Conservation (phyloP, 2,797 vertebrate species). For the Sibirionetta formosa region DNA sequence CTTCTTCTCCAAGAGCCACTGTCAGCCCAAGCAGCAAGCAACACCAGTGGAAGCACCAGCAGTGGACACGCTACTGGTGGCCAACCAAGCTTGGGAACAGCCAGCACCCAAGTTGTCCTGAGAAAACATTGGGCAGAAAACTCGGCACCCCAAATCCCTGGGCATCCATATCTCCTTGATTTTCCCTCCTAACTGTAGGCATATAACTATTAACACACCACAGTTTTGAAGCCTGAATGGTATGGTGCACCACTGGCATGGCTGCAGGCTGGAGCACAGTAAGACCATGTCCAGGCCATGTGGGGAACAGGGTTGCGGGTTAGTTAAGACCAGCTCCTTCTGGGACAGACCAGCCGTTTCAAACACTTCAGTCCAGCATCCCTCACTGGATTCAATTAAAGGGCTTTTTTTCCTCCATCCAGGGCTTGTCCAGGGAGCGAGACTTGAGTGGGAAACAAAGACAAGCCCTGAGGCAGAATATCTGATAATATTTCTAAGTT, state of each 20-base stretch:
- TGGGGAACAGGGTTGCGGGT: background rate
- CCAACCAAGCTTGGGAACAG: background rate
- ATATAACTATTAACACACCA: background rate
- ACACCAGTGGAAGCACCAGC: background rate
- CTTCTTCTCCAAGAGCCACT: background rate
- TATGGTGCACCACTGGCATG: background rate
- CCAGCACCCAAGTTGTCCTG: background rate
- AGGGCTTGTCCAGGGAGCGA: background rate
- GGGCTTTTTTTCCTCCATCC: background rate
- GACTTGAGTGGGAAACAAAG: background rate
- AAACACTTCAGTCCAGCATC: background rate
- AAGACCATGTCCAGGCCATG: accelerated
- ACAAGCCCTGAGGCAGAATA: background rate
- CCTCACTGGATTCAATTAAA: background rate
- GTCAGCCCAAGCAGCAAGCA: background rate
- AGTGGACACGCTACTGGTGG: accelerated
- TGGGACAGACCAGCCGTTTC: background rate
- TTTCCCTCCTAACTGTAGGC: background rate
- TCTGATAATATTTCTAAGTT: background rate
- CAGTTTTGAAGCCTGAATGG: accelerated
- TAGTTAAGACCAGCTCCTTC: background rate
- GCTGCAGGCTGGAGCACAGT: accelerated
- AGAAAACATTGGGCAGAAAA: background rate
- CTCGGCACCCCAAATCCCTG: background rate
- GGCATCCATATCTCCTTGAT: background rate